Conservation (phyloP, 2,797 vertebrate genomes). For the Sebastes matsubarae region DNA sequence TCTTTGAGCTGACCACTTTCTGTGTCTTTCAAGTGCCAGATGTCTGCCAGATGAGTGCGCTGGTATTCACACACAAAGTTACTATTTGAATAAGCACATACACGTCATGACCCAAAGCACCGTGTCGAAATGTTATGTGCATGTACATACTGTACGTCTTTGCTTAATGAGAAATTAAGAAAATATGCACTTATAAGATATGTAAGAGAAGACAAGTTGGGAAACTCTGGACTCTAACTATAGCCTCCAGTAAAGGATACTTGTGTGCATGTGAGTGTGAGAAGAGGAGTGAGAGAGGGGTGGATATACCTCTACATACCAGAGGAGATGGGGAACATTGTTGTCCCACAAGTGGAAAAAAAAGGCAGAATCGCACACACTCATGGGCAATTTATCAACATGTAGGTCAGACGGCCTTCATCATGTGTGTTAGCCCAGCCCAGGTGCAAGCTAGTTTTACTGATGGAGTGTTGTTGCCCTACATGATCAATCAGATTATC, state of each 20-base stretch:
- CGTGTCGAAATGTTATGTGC: not conserved
- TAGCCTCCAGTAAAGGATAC: not conserved
- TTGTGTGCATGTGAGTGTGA: not conserved
- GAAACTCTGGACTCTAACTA: not conserved
- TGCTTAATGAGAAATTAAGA: not conserved
- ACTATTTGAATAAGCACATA: not conserved
- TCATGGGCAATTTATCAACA: conserved; percentile 1
- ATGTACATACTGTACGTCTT: too few relatives aligned
- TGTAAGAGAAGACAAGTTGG: not conserved
- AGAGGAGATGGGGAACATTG: not conserved
- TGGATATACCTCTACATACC: not conserved
- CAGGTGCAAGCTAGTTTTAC: conserved; percentile 19
- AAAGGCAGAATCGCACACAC: not conserved
- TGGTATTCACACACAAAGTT: conserved; percentile 1
- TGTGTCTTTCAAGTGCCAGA: conserved; percentile 74
- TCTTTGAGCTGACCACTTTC: conserved; percentile 69
- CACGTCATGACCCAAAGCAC: not conserved
- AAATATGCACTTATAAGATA: not conserved
- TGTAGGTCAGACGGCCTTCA: conserved; percentile 14
- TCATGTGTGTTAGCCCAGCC: not conserved
- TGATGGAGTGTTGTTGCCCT: not conserved
- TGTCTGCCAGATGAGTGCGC: conserved; percentile 53
- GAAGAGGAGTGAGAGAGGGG: not conserved
- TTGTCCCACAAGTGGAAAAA: not conserved
- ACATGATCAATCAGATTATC: conserved; percentile 11